Conservation (phyloP, 2,113 vertebrate species). For the Phocoena sinus region DNA sequence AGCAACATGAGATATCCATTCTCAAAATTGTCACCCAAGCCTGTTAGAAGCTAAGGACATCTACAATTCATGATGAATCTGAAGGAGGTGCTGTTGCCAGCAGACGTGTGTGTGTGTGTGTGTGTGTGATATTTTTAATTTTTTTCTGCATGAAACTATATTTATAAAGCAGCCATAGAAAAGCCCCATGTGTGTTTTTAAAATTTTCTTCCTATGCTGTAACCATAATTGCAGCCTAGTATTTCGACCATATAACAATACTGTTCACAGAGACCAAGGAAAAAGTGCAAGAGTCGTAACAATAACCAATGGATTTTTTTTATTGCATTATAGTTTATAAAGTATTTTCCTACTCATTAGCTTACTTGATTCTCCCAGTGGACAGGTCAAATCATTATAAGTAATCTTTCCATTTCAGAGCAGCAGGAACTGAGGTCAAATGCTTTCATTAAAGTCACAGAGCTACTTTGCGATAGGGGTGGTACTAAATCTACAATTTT, state of each 20-base stretch:
- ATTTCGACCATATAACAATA: background rate
- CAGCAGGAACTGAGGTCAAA: background rate
- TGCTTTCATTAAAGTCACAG: conserved; percentile 25
- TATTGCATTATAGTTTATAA: conserved; percentile 4
- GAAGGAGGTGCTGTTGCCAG: background rate
- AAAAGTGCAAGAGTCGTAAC: background rate
- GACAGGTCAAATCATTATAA: background rate
- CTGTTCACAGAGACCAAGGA: background rate
- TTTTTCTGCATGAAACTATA: background rate
- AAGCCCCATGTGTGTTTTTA: background rate
- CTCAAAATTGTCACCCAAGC: background rate
- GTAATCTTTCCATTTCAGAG: conserved; percentile 37
- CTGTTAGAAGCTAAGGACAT: background rate
- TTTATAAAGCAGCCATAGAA: background rate
- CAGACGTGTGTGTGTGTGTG: fast-evolving
- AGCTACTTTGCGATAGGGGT: background rate
- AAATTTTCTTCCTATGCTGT: background rate
- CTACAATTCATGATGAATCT: background rate
- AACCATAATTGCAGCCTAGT: background rate
- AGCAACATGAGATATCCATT: background rate
- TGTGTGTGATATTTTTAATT: background rate
- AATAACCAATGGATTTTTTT: background rate
- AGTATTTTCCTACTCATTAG: conserved; percentile 41
- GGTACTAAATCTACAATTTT: background rate
- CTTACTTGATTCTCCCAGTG: background rate